Conservation (phyloP, 2,888 invertebrate species). For the Zootermopsis nevadensis region DNA sequence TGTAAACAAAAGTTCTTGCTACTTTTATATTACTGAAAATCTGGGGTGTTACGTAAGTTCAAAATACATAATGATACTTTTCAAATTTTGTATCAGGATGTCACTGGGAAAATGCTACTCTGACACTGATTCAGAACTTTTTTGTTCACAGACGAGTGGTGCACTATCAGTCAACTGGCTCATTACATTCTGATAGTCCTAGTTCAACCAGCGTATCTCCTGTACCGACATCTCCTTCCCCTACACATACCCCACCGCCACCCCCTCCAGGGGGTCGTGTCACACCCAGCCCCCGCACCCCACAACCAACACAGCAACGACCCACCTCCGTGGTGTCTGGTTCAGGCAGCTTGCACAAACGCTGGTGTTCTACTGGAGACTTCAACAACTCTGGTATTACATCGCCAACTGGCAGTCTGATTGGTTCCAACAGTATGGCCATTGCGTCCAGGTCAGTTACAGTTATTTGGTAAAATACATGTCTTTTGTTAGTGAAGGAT, state of each 20-base stretch:
- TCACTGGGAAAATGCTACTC: no score
- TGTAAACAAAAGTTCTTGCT: no score
- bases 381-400: conserved; percentile 68
- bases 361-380: conserved; percentile 88
- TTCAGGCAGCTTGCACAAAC: conserved; percentile 69
- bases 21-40: no score
- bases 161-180: conserved; percentile 86
- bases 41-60: no score
- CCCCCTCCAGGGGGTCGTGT: conserved; percentile 51
- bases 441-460: conserved; percentile 64
- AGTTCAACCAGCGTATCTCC: conserved; percentile 88
- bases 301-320: conserved; percentile 61
- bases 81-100: no score
- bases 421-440: conserved; percentile 35
- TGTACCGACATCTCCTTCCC: conserved; percentile 70
- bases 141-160: conserved; percentile 73
- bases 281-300: conserved; percentile 59
- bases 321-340: conserved; percentile 60
- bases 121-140: neutral
- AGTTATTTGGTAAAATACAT: no score
- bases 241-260: conserved; percentile 58
- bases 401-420: conserved; percentile 26
- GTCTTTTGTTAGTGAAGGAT: no score
- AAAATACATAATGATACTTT: no score
- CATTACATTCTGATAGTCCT: conserved; percentile 84